Evolutionary conservation across 1,140 invertebrate genomes (phyloP).

Genomic region (Aplysia californica): DNA sequence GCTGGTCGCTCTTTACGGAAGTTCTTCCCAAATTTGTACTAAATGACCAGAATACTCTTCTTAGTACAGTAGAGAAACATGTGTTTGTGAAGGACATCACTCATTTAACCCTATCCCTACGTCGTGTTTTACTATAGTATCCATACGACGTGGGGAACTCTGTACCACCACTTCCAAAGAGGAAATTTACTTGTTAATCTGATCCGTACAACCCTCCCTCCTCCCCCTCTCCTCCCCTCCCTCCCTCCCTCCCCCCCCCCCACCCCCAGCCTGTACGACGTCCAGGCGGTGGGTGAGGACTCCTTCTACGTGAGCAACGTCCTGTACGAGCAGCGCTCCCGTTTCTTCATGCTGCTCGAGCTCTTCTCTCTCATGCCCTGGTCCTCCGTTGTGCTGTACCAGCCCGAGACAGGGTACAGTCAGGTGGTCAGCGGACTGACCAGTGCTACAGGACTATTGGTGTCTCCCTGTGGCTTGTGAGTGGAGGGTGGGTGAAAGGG

Average conservation of each 20-base stretch:
- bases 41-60: too few relatives aligned
- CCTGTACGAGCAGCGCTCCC: constrained; percentile 6
- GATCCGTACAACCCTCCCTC: too few relatives aligned
- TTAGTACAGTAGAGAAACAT: neutral
- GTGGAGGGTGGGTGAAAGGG: too few relatives aligned
- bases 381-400: constrained; percentile 37
- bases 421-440: constrained; percentile 37
- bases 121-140: too few relatives aligned
- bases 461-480: constrained; percentile 39
- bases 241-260: neutral
- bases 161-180: too few relatives aligned
- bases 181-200: too few relatives aligned
- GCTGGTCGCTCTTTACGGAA: too few relatives aligned
- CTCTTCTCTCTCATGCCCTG: constrained; percentile 31
- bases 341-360: constrained; percentile 18
- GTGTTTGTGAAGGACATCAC: neutral
- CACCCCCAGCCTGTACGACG: constrained; percentile 49
- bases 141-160: too few relatives aligned
- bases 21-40: too few relatives aligned
- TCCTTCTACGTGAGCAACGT: constrained; percentile 54
- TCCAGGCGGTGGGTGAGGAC: constrained; percentile 43
- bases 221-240: too few relatives aligned
- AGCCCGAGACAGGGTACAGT: constrained; percentile 34
- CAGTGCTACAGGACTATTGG: constrained; percentile 44
- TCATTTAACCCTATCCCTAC: too few relatives aligned